Evolutionary conservation across 2,888 invertebrate species (phyloP), one percentile per base, ranked within the genome.

Genomic region (Magallana nippona): DNA sequence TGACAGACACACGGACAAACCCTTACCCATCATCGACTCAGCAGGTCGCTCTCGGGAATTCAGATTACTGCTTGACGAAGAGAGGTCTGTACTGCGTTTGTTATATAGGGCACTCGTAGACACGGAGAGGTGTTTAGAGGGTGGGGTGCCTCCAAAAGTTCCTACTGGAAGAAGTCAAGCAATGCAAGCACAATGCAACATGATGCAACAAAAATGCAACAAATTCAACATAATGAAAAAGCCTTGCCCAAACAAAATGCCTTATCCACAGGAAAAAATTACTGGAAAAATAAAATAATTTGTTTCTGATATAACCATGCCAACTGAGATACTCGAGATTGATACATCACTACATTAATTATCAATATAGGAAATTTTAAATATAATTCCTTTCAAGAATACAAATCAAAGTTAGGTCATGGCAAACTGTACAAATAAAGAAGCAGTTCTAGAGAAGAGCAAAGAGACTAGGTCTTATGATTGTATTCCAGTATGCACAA

Each of bases 11-110:
- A 56, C 63, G 55, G 81, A 62, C 85, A 83, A 62, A 83, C 86
- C 88, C 92, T 92, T 92, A 92, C 92, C 92, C 87, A 91, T 89
- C 83, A 91, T 85, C 22, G 91, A 91, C 81, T 91, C 91, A 13
- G 71, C 13, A 22, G 91, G 91, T 81, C 89, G 82, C 82, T 87
- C 88, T 56, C 87, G 86, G 80, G 86, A 87, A 85, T 84, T 88
- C 60, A 92, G 89, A 83, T 87, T 87, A 78, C 90, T 90, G 78
- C 90, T 86, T 10, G 92, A 91, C 10, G 92, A 90, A 19, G 91
- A 89, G 85, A 91, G 90, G 79, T 92, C 91, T 22, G 90, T 86
- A 83, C 88, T 91, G 87, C 91, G 88, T 90, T 91, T 92, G 86
- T 90, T 89, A 89, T 91, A 92, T 82, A 93, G 88, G 79, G 90